A percentile compares a stretch with the other conserved stretches of the same genome.
These are phyloP conservation scores for Drosophila pseudoobscura DNA, from an alignment of 1,140 invertebrate species.

Conservation along the genomic window DNA sequence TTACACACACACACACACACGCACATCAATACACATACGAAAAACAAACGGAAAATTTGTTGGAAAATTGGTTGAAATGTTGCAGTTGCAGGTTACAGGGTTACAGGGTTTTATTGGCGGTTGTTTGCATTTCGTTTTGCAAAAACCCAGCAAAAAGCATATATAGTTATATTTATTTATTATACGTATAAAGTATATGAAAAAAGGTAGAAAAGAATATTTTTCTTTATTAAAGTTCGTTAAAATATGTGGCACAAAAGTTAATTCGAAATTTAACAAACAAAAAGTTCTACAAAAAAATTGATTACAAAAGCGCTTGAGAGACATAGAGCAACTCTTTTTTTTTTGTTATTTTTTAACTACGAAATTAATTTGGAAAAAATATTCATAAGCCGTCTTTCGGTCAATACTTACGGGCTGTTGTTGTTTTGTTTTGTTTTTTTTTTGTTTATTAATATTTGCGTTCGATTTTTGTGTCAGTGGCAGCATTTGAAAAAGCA, in stretches of 20 bases:
- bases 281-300: slow-evolving; percentile 46
- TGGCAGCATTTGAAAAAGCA: slow-evolving; percentile 62
- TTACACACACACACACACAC: slow-evolving; percentile 40
- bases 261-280: slow-evolving; percentile 28
- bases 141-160: slow-evolving; percentile 71
- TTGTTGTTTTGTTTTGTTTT: slow-evolving; percentile 18
- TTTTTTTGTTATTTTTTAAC: slow-evolving; percentile 23
- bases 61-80: slow-evolving; percentile 33
- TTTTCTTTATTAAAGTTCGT: slow-evolving; percentile 54
- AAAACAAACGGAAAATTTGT: slow-evolving; percentile 53
- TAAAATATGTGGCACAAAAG: slow-evolving; percentile 33
- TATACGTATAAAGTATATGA: slow-evolving; percentile 44
- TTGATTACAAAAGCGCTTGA: slow-evolving; percentile 29
- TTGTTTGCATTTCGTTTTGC: slow-evolving; percentile 66
- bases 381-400: not conserved
- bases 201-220: slow-evolving; percentile 64
- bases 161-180: slow-evolving; percentile 24
- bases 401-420: slow-evolving; percentile 65
- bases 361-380: slow-evolving; percentile 21
- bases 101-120: slow-evolving; percentile 32
- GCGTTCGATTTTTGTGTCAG: slow-evolving; percentile 28
- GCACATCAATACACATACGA: slow-evolving; percentile 46
- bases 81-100: slow-evolving; percentile 47
- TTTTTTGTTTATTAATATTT: slow-evolving; percentile 21
- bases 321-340: slow-evolving; percentile 23